phyloP scores from a whole-genome alignment of 2,113 vertebrate genomes.

The Ramphastos sulfuratus region DNA sequence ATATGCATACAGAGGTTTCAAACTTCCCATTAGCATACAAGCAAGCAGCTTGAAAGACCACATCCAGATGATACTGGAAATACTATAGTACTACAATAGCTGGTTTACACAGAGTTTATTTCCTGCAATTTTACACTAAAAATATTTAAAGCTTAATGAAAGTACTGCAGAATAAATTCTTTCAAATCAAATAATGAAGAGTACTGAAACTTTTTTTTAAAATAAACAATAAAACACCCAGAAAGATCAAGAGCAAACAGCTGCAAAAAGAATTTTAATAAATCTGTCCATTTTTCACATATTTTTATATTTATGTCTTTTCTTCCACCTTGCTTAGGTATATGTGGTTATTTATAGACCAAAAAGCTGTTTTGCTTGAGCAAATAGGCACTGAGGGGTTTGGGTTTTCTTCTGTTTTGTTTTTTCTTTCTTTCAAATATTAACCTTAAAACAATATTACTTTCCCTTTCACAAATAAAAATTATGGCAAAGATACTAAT shows the following conservation, averaged over 20 bases:
- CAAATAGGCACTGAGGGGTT: background rate
- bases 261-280: background rate
- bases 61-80: background rate
- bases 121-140: background rate
- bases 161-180: background rate
- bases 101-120: rapidly evolving
- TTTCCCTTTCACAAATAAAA: background rate
- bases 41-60: background rate
- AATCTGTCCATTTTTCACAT: background rate
- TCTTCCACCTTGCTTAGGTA: background rate
- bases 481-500: background rate
- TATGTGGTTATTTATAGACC: background rate
- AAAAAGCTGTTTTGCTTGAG: background rate
- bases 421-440: background rate
- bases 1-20: background rate
- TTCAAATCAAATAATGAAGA: background rate
- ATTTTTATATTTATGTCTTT: background rate
- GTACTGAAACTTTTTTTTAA: background rate
- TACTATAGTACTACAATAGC: background rate
- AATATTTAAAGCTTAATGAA: background rate
- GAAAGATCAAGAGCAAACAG: background rate
- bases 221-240: background rate
- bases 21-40: background rate
- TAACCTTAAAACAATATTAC: background rate
- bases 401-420: background rate